Base-by-base conservation (phyloP, 2,797 vertebrate genomes). In the Diplodus sargus region DNA sequence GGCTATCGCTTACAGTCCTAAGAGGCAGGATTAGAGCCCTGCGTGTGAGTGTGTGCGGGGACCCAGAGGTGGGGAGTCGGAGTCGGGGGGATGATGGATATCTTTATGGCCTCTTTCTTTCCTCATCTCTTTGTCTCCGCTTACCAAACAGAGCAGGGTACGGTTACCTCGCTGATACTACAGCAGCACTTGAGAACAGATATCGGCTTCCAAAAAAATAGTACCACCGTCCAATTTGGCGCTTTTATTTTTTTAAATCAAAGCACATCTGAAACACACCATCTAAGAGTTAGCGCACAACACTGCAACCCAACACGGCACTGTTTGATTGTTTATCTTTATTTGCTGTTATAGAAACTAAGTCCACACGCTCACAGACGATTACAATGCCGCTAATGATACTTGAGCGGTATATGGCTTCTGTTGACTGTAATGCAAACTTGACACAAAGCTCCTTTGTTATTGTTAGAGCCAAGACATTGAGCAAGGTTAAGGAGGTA, bases 1-100 rank as follows among this genome's bases (percentile, higher is more conserved):
- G 88, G 89, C 86, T 95, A 94, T 94, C 92, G 2, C 78, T 94
- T 94, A 93, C 94, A 87, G 84, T 89, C 90, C 88, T 91, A 81
- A 93, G 90, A 93, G 91, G 90, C 82, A 87, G 91, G 94, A 93
- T 94, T 93, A 93, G 86, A 91, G 87, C 66, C 70, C 67, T 68
- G 81, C 78, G 90, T 85, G 86, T 30, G 81, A 63, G 85, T 85
- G 86, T 83, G 86, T 82, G 43, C 45, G 75, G 68, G 69, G 82
- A 85, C 47, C 54, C 28, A 58, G 76, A 87, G 89, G 87, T 76
- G 81, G 85, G 85, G 81, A 47, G 80, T 66, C 30, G 52, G 75
- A 74, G 85, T 4, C 1, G 39, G 39, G 90, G 86, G 86, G 82
- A 47, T 90, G 92, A 94, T 90, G 79, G 92, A 90, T 90, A 90